Evolutionary conservation across 2,113 vertebrate species (phyloP), one percentile per base, ranked within the genome.

Genomic region (Ictalurus furcatus): DNA sequence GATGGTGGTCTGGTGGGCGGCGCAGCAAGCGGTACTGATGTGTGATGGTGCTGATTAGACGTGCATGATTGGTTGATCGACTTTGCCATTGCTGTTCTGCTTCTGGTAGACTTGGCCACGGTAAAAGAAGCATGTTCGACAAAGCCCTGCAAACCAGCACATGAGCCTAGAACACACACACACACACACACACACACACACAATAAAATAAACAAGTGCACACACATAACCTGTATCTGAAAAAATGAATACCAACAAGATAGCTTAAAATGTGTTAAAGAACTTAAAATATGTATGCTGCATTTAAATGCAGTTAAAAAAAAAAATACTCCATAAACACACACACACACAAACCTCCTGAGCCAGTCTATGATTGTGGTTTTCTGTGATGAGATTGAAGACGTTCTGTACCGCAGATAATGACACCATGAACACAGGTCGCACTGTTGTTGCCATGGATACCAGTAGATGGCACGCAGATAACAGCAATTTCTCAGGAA

Each of bases 401-500:
- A 99, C 95, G 83, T 98, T 99, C 94, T 98, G 98, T 76, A 99
- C 96, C 1, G 97, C 97, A 8, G 97, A 97, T 92, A 99, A 94
- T 85, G 96, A 97, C 91, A 98, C 96, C 86, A 99, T 91, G 90
- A 99, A 99, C 89, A 99, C 97, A 0, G 98, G 98, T n/a, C 98
- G 96, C 89, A 99, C 98, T 0, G 98, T 99, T 44, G 98, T 97
- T 52, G 98, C 97, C 85, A 99, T 93, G 28, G 98, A 99, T 86
- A 99, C 97, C 73, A 98, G 94, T 65, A 99, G 94, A 94, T 99
- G 97, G 91, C 98, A 99, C 0, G 98, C 96, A 6, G 98, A 99
- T 1, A 99, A 94, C 89, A 98, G 95, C 92, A 99, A 88, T 94
- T 99, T 99, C 88, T 98, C 98, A 61, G 98, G 98, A 94, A 99